Evolutionary conservation across 2,888 invertebrate species (phyloP).

Genomic region (Melanchra persicariae): DNA sequence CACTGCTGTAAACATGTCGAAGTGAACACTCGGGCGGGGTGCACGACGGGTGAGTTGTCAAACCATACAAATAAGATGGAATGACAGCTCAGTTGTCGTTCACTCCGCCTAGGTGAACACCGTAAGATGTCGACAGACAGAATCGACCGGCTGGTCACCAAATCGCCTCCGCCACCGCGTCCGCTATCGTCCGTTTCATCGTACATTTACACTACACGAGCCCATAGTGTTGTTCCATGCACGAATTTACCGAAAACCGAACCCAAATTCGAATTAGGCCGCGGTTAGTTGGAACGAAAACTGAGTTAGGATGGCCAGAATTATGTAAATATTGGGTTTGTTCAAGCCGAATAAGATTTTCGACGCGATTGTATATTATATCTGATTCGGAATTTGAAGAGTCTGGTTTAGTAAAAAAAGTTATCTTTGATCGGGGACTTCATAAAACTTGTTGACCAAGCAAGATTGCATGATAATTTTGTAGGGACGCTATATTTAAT

Average conservation of each 20-base stretch:
- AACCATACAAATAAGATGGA: too few species aligned
- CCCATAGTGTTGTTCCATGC: slow-evolving; percentile 43
- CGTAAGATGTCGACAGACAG: too few species aligned
- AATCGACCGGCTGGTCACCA: too few species aligned
- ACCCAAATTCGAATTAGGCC: slow-evolving; percentile 52
- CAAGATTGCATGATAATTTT: slow-evolving; percentile 19
- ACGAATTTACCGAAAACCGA: slow-evolving; percentile 50
- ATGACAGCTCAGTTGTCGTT: too few species aligned
- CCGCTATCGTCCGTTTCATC: neutral
- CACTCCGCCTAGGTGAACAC: too few species aligned
- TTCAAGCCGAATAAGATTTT: slow-evolving; percentile 52
- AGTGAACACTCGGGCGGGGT: too few species aligned
- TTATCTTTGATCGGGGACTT: slow-evolving; percentile 36
- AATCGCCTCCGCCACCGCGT: neutral
- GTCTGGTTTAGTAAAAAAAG: slow-evolving; percentile 34
- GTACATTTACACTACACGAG: neutral
- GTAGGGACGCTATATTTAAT: neutral
- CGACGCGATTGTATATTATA: slow-evolving; percentile 43
- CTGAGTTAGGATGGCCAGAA: slow-evolving; percentile 45
- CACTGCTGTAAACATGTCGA: too few species aligned
- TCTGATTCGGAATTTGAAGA: slow-evolving; percentile 44
- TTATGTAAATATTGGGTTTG: slow-evolving; percentile 59
- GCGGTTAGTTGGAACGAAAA: slow-evolving; percentile 58
- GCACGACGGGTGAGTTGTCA: too few species aligned
- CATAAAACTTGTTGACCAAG: slow-evolving; percentile 22